Conservation (phyloP, 2,797 vertebrate species). For the Enteromius afrohamiltoni region DNA sequence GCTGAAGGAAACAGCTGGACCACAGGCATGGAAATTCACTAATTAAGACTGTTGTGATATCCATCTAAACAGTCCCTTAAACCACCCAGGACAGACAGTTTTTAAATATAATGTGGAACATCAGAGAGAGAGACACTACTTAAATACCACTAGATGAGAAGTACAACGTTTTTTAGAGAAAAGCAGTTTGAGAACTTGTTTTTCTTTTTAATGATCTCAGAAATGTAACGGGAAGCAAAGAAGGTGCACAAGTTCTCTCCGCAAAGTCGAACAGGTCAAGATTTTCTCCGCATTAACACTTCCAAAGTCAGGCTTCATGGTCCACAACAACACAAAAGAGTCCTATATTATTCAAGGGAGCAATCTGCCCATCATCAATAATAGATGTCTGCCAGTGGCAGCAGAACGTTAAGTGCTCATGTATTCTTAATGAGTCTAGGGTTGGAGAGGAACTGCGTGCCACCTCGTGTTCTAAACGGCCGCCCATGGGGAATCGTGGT, state of each 20-base stretch:
- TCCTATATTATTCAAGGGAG: constrained; percentile 57
- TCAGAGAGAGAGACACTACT: background rate
- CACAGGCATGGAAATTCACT: constrained; percentile 36
- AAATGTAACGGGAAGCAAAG: background rate
- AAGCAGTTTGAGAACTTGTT: background rate
- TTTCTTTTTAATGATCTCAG: constrained; percentile 27
- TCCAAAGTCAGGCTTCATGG: constrained; percentile 25
- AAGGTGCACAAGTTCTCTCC: background rate
- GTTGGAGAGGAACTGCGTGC: constrained; percentile 32
- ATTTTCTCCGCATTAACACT: constrained; percentile 24
- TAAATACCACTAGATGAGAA: constrained; percentile 18
- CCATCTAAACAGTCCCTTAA: constrained; percentile 31
- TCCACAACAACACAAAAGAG: constrained; percentile 39
- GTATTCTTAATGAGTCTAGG: constrained; percentile 56
- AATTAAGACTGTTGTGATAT: constrained; percentile 40
- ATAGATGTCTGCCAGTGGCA: constrained; percentile 54
- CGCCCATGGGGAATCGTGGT: constrained; percentile 49
- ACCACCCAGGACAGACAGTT: background rate
- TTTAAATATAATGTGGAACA: constrained; percentile 1
- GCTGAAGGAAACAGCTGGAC: constrained; percentile 38
- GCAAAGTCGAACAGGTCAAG: constrained; percentile 5
- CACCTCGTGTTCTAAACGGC: constrained; percentile 52
- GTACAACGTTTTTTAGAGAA: constrained; percentile 8
- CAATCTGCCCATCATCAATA: constrained; percentile 63
- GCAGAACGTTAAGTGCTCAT: constrained; percentile 59